These are phyloP conservation scores for Drosophila kanekoi DNA, from an alignment of 2,888 invertebrate genomes.

Conservation along the genomic window DNA sequence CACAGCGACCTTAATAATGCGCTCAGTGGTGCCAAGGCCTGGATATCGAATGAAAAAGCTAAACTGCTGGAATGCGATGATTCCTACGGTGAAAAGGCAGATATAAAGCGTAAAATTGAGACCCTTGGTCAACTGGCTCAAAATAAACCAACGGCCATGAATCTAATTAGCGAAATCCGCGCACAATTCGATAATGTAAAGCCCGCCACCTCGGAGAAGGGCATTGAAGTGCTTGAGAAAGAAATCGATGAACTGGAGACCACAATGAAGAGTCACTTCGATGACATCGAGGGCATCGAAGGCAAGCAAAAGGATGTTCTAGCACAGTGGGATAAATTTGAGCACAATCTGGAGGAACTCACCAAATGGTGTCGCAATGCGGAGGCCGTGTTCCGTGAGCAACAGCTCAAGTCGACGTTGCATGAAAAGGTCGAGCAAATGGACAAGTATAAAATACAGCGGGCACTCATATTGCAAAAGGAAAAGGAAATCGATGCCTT, in stretches of 20 bases:
- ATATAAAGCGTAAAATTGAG: constrained; percentile 90
- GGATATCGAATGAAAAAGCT: constrained; percentile 92
- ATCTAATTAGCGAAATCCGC: constrained; percentile 89
- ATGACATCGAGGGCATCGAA: constrained; percentile 89
- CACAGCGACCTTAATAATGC: constrained; percentile 92
- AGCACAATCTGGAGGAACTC: constrained; percentile 91
- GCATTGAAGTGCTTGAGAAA: constrained; percentile 89
- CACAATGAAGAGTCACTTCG: constrained; percentile 89
- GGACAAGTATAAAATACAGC: constrained; percentile 89
- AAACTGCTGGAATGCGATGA: constrained; percentile 93
- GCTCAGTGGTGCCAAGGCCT: constrained; percentile 92
- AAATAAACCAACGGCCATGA: constrained; percentile 88
- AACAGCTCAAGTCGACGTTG: constrained; percentile 92
- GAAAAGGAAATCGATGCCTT: constrained; percentile 95
- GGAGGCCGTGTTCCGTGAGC: constrained; percentile 94
- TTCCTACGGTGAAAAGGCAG: constrained; percentile 93
- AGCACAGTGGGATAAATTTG: constrained; percentile 95
- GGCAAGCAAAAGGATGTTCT: constrained; percentile 91
- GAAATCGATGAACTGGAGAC: constrained; percentile 90
- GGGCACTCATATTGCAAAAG: constrained; percentile 91
- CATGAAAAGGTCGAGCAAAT: constrained; percentile 92
- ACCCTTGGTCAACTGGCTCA: constrained; percentile 88
- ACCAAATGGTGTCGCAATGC: constrained; percentile 94
- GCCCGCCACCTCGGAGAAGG: constrained; percentile 92
- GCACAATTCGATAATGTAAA: constrained; percentile 88